Conservation (phyloP, 2,888 invertebrate genomes). For the Pterobdella sp. region DNA sequence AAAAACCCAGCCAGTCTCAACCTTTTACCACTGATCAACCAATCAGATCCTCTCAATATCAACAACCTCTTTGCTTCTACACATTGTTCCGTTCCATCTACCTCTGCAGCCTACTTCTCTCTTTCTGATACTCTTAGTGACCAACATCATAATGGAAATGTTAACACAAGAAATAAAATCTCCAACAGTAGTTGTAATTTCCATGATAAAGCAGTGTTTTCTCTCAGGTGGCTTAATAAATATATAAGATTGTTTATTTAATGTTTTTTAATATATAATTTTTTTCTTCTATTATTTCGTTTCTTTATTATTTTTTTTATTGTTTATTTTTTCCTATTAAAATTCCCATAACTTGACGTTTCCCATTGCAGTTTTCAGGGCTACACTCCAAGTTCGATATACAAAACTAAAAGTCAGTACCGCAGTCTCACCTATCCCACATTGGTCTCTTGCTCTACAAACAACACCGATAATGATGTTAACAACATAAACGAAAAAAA, state of each 20-base stretch:
- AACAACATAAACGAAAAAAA: too few relatives aligned
- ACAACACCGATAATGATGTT: neutral
- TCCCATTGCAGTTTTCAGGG: conserved; percentile 36
- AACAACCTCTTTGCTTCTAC: too few relatives aligned
- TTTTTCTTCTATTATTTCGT: neutral
- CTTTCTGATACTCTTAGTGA: neutral
- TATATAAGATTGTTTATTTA: neutral
- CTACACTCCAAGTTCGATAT: conserved; percentile 48
- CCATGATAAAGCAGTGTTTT: neutral
- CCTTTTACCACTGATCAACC: neutral
- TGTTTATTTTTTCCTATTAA: neutral
- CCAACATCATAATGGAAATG: neutral
- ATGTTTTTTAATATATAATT: neutral
- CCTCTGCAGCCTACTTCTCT: too few relatives aligned
- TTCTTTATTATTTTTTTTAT: conserved; percentile 7
- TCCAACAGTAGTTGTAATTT: neutral
- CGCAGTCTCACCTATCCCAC: conserved; percentile 51
- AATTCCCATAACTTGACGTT: neutral
- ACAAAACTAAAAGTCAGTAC: conserved; percentile 48
- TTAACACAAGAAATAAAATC: neutral
- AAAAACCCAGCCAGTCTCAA: neutral
- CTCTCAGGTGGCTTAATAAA: conserved; percentile 3
- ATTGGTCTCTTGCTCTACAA: conserved; percentile 31
- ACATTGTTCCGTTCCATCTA: too few relatives aligned
- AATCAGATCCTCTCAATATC: conserved; percentile 16